phyloP scores from a whole-genome alignment of 2,888 invertebrate species.

The Napeogenes sylphis region DNA sequence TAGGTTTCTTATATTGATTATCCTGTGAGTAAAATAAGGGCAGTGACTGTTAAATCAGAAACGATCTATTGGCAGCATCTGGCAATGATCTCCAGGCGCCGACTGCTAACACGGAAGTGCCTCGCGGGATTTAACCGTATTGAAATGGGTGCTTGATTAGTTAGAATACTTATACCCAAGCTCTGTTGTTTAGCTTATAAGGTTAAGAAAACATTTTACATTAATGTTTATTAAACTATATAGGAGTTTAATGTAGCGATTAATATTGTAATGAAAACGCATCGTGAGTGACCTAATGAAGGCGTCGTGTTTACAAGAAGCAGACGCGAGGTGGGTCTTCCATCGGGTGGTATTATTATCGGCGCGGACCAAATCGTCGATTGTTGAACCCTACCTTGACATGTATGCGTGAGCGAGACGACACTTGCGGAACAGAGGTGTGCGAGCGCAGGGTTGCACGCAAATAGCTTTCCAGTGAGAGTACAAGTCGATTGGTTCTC shows the following conservation, averaged over 20 bases:
- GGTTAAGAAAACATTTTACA: constrained; percentile 50
- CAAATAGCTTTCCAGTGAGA: constrained; percentile 67
- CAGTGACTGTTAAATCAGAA: constrained; percentile 76
- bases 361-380: constrained; percentile 66
- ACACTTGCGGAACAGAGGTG: constrained; percentile 63
- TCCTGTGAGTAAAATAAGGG: constrained; percentile 49
- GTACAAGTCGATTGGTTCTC: constrained; percentile 63
- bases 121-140: constrained; percentile 66
- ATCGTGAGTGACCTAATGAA: constrained; percentile 57
- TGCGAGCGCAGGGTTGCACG: constrained; percentile 67
- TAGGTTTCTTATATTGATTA: too few relatives aligned
- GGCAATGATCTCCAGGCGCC: constrained; percentile 71
- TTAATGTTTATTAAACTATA: too few relatives aligned
- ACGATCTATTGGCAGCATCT: constrained; percentile 72
- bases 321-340: constrained; percentile 59
- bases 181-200: constrained; percentile 35
- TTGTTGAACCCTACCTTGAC: constrained; percentile 78
- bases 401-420: constrained; percentile 69
- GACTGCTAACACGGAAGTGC: constrained; percentile 61
- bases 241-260: too few relatives aligned
- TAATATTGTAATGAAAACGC: not conserved
- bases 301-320: constrained; percentile 58
- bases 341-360: constrained; percentile 61
- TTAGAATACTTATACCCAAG: constrained; percentile 26
- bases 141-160: constrained; percentile 50